A percentile compares a stretch with the other conserved stretches of the same genome.
Evolutionary conservation across 2,113 vertebrate genomes (phyloP).

Genomic region (Gallinago jamesoni): DNA sequence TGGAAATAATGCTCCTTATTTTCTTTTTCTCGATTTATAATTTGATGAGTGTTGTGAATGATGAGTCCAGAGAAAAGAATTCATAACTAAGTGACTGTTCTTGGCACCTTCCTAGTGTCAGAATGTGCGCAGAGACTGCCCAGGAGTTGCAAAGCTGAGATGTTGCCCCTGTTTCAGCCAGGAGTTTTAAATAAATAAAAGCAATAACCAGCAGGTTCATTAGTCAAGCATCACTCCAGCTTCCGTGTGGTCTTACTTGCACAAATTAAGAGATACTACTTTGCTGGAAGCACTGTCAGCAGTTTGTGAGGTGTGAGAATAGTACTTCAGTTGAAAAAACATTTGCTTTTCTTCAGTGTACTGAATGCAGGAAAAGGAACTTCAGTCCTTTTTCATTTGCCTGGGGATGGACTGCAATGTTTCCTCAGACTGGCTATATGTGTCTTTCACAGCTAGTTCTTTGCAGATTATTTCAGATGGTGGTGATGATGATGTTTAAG

Average conservation of each 20-base stretch:
- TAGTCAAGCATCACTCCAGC: neutral
- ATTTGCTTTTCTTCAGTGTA: constrained; percentile 19
- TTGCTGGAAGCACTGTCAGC: neutral
- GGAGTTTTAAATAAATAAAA: neutral
- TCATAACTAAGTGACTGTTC: neutral
- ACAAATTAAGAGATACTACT: neutral
- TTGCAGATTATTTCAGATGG: constrained; percentile 23
- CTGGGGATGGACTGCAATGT: neutral
- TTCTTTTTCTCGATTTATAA: neutral
- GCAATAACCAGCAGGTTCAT: neutral
- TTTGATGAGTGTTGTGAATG: neutral
- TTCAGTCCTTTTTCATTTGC: neutral
- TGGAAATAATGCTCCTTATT: neutral
- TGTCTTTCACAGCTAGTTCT: neutral
- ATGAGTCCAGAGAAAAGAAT: neutral
- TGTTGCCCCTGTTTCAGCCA: neutral
- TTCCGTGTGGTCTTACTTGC: constrained; percentile 17
- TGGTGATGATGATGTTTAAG: constrained; percentile 11
- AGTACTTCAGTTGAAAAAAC: constrained; percentile 20
- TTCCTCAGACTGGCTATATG: neutral
- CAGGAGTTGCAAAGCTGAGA: neutral
- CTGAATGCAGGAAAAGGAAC: neutral
- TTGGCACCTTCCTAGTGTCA: neutral
- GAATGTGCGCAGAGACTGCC: neutral
- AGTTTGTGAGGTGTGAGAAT: constrained; percentile 17